These are phyloP conservation scores for Sus cebifrons DNA, from an alignment of 2,797 vertebrate genomes.

Conservation along the genomic window DNA sequence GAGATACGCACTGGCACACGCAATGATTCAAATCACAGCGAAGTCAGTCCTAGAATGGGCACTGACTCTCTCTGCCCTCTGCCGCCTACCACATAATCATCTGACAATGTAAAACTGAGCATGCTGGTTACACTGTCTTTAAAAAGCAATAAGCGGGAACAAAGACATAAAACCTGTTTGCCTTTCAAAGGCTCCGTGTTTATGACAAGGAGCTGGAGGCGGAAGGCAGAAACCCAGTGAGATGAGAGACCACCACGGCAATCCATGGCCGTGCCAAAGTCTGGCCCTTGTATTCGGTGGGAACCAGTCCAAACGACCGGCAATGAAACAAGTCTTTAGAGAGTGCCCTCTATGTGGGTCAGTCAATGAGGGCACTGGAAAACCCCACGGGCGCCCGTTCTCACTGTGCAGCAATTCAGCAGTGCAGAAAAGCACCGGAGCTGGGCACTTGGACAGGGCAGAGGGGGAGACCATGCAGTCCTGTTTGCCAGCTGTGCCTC, in stretches of 20 bases:
- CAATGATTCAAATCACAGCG: not conserved
- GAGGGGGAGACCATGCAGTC: not conserved
- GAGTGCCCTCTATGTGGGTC: not conserved
- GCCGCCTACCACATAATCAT: not conserved
- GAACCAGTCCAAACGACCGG: not conserved
- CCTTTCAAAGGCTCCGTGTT: not conserved
- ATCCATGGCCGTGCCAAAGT: not conserved
- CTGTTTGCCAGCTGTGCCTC: not conserved
- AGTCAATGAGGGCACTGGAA: rapidly evolving
- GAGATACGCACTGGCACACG: not conserved
- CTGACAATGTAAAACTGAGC: not conserved
- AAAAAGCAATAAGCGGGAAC: not conserved
- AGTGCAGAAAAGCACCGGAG: not conserved
- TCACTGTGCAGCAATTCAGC: not conserved
- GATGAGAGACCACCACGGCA: not conserved
- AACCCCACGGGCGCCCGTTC: not conserved
- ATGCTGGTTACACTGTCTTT: not conserved
- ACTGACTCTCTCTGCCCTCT: rapidly evolving
- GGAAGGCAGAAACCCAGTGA: not conserved
- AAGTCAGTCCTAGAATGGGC: not conserved
- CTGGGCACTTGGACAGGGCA: not conserved
- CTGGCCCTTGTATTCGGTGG: not conserved
- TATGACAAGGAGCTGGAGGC: not conserved
- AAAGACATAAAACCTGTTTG: not conserved
- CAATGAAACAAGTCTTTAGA: not conserved